Conservation (phyloP, 2,113 vertebrate species). For the Channa maculata region DNA sequence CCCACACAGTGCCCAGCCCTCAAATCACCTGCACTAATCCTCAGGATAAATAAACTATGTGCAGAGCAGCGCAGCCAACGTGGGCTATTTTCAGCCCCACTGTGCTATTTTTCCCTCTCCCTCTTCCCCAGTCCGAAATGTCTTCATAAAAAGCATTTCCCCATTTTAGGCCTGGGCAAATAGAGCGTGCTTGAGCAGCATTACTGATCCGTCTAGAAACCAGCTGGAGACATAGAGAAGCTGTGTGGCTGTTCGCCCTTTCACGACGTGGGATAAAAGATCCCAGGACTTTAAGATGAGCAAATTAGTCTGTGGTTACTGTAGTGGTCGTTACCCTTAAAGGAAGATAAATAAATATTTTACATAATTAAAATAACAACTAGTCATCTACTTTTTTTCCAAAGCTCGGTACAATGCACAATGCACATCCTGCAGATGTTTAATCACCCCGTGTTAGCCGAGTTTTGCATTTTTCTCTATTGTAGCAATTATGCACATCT, state of each 20-base stretch:
- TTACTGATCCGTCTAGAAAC: conserved; percentile 69
- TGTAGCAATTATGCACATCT: neutral
- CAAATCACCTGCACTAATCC: conserved; percentile 79
- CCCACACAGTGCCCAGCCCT: conserved; percentile 58
- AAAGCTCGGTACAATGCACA: too few relatives aligned
- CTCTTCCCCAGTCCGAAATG: conserved; percentile 48
- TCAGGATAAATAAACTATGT: conserved; percentile 80
- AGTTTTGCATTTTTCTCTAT: conserved; percentile 2
- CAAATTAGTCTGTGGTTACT: conserved; percentile 17
- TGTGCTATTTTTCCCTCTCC: conserved; percentile 12
- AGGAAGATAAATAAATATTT: neutral
- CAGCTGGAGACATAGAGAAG: conserved; percentile 61
- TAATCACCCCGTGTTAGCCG: neutral
- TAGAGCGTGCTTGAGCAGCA: conserved; percentile 58
- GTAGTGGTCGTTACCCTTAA: conserved; percentile 12
- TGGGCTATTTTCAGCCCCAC: conserved; percentile 73
- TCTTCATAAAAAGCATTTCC: conserved; percentile 60
- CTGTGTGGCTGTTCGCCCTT: conserved; percentile 21
- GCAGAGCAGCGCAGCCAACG: conserved; percentile 60
- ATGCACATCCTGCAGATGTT: neutral
- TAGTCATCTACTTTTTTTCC: too few relatives aligned
- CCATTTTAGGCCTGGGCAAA: conserved; percentile 56
- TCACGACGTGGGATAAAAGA: conserved; percentile 20
- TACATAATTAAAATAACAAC: conserved; percentile 3
- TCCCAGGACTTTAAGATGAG: conserved; percentile 15